phyloP scores from a whole-genome alignment of 2,797 vertebrate species.

The Argentina silus region DNA sequence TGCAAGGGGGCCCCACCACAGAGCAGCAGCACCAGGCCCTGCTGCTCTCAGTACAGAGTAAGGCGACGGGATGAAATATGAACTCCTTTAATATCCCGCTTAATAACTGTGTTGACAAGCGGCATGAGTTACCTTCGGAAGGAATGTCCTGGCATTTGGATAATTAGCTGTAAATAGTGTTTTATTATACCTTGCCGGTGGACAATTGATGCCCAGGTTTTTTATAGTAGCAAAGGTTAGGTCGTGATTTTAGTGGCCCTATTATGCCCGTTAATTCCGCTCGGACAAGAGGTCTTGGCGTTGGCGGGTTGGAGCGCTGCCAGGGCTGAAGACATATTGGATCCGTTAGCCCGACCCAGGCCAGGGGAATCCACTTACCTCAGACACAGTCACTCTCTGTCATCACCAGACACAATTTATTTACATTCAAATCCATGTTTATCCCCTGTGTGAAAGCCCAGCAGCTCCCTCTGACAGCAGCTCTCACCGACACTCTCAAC shows the following conservation, averaged over 20 bases:
- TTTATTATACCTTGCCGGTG: conserved; percentile 59
- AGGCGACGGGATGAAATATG: conserved; percentile 62
- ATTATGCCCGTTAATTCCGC: conserved; percentile 51
- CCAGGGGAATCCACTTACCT: conserved; percentile 34
- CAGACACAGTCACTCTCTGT: conserved; percentile 44
- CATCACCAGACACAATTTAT: conserved; percentile 56
- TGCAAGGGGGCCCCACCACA: not conserved
- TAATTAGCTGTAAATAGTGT: conserved; percentile 74
- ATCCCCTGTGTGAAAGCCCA: conserved; percentile 35
- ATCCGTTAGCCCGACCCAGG: conserved; percentile 47
- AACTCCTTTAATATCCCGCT: conserved; percentile 66
- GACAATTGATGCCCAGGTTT: conserved; percentile 33
- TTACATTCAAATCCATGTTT: conserved; percentile 55
- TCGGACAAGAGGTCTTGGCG: conserved; percentile 32
- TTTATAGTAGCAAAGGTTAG: conserved; percentile 72
- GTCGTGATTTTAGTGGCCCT: conserved; percentile 50
- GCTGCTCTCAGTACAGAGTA: conserved; percentile 27
- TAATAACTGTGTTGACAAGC: conserved; percentile 77
- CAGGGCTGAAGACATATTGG: conserved; percentile 49
- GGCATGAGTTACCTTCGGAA: conserved; percentile 61
- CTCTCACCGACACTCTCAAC: conserved; percentile 41
- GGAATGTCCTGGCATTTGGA: conserved; percentile 77
- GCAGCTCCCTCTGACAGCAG: conserved; percentile 34
- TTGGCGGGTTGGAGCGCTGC: conserved; percentile 41
- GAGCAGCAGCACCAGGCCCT: conserved; percentile 28